Base-by-base conservation (phyloP, 2,113 vertebrate genomes). In the Apistogramma diplotaenia region DNA sequence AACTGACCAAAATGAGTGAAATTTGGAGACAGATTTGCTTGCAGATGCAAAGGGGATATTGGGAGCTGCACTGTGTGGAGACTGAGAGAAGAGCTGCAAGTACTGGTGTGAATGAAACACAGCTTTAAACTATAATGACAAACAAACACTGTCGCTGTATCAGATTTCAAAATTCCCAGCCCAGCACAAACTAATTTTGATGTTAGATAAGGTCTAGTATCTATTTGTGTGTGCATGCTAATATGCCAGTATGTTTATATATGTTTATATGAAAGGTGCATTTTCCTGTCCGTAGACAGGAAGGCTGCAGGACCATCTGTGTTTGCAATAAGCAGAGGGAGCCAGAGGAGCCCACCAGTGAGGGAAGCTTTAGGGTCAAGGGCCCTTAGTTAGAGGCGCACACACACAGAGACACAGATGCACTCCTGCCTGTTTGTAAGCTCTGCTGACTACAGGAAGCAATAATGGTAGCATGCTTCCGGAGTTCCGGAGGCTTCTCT, bases 401-500 rank as follows among this genome's bases (percentile, higher is more conserved):
- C 46, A 71, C 57, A 76, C 71, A 67, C 75, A 67, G 2, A 35
- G 3, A 40, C 37, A 40, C 58, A 74, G 13, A 74, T 10, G 46
- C 61, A 27, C 54, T 57, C 74, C 33, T 71, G 82, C 81, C 76
- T 89, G 88, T 93, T 92, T 88, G 88, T 87, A 57, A 91, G 88
- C 86, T 76, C 72, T 79, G 81, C 84, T 84, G 87, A 85, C 91
- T 83, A 76, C 85, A 91, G 89, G 87, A 92, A 95, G 90, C 72
- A 91, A 87, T 94, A 87, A 91, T 93, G 87, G 83, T 90, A 78
- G 90, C 85, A n/a, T 89, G 87, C 87, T 94, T 89, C 86, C 91
- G 88, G 86, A 82, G 74, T 90, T 87, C 84, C 87, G 89, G 85
- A 84, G 81, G 76, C 49, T 85, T 90, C 89, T 91, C 93, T 89